Base-by-base conservation (phyloP, 2,113 vertebrate species). In the Salvelinus alpinus region DNA sequence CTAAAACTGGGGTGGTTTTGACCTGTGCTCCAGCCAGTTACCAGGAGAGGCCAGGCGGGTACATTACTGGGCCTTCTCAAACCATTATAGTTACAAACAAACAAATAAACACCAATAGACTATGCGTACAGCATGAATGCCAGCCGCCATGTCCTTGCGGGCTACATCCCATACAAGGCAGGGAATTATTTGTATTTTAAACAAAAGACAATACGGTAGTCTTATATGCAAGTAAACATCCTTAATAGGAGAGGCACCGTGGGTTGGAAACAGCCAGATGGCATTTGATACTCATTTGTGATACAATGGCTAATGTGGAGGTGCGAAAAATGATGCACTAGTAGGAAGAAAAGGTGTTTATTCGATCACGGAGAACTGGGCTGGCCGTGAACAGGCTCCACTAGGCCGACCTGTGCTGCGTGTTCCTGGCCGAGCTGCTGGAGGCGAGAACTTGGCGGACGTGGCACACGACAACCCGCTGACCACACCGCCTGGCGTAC, bases 281-380 rank as follows among this genome's bases (percentile, higher is more conserved):
- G 92, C 88, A 87, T 91, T 92, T 90, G 88, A 88, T 91, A 87
- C 91, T 92, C 87, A 88, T 91, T 91, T 92, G 92, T 93, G 91
- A 93, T 88, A 90, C 88, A 4, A 81, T 77, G 76, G 80, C 84
- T 91, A 87, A 91, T 82, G 82, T 78, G 87, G 81, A 78, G 71
- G 24, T 2, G 51, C 9, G 5, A 24, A 31, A 8, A 71, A 75
- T 60, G 71, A 71, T 74, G 54, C 64, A n/a, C 22, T 12, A 6
- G 25, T 5, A 29, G 22, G 24, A 14, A 25, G 62, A 22, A 29
- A 14, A 66, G 64, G 25, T 27, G 64, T 13, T 66, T 24, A n/a
- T 54, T 3, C 13, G 14, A 54, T 5, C 13, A 18, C 16, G 5
- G 51, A 54, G 51, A 18, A 54, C 3, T 1, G n/a, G n/a, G 59